Percentiles rank a stretch among this genome's conserved stretches.
Evolutionary conservation across 2,797 vertebrate species (phyloP).

Genomic region (Nothura maculosa): DNA sequence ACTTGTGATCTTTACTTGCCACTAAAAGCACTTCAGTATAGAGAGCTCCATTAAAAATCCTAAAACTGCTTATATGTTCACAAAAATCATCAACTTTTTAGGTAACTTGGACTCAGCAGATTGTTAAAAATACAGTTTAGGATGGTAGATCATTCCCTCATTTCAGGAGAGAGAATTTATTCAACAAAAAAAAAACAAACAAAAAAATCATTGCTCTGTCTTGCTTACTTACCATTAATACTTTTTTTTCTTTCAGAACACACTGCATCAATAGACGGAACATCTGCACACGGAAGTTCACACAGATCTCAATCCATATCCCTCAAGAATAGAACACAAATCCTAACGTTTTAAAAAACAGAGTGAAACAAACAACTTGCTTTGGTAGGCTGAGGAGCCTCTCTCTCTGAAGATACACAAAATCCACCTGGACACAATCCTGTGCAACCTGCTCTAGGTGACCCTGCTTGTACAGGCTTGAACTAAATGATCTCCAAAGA

Average conservation of each 20-base stretch:
- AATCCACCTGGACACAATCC: no score
- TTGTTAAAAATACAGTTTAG: not conserved
- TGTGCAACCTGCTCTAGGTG: no score
- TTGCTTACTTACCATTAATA: not conserved
- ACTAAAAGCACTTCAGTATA: not conserved
- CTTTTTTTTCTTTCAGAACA: not conserved
- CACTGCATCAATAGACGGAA: rapidly evolving
- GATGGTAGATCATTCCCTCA: not conserved
- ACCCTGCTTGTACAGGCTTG: no score
- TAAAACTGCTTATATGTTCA: not conserved
- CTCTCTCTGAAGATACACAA: no score
- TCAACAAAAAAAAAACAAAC: not conserved
- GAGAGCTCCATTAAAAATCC: not conserved
- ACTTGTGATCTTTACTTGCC: not conserved
- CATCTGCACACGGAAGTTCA: not conserved
- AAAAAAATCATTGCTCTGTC: not conserved
- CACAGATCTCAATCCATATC: not conserved
- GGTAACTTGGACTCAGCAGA: not conserved
- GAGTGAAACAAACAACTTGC: not conserved
- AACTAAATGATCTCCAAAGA: no score
- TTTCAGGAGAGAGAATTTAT: not conserved
- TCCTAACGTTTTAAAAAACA: not conserved
- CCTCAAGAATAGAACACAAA: not conserved
- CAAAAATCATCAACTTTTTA: not conserved
- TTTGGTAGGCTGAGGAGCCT: no score